Conservation (phyloP, 2,797 vertebrate species). For the Peromyscus nudipes region DNA sequence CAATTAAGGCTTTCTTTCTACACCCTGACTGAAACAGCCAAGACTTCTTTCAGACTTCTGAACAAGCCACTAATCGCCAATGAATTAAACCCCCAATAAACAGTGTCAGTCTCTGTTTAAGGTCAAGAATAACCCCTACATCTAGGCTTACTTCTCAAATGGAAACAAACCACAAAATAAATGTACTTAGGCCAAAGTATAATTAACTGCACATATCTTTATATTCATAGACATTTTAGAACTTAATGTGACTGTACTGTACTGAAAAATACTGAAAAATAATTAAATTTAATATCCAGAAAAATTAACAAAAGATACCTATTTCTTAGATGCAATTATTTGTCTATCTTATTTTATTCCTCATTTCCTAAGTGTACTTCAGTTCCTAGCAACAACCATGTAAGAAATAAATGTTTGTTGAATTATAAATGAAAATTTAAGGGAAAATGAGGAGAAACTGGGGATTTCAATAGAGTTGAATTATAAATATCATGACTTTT, state of each 20-base stretch:
- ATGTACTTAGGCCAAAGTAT: background rate
- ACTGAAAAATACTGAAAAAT: background rate
- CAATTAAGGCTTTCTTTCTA: background rate
- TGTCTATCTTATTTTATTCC: background rate
- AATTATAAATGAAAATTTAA: slow-evolving; percentile 49
- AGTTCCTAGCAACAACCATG: background rate
- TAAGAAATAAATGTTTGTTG: background rate
- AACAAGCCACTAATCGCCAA: background rate
- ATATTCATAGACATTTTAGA: background rate
- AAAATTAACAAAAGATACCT: slow-evolving; percentile 1
- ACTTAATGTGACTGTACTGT: background rate
- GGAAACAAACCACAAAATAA: slow-evolving; percentile 49
- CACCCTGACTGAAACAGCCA: background rate
- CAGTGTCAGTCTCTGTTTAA: background rate
- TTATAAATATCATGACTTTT: background rate
- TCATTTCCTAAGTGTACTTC: background rate
- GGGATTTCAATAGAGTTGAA: background rate
- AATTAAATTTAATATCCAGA: slow-evolving; percentile 27
- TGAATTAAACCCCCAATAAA: background rate
- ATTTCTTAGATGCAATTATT: background rate
- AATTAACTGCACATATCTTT: background rate
- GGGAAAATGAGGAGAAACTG: background rate
- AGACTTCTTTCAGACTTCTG: background rate
- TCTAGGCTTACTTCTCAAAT: slow-evolving; percentile 17
- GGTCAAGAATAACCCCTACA: background rate